These are phyloP conservation scores for Bhutanitis thaidina DNA, from an alignment of 2,888 invertebrate species.

Conservation along the genomic window DNA sequence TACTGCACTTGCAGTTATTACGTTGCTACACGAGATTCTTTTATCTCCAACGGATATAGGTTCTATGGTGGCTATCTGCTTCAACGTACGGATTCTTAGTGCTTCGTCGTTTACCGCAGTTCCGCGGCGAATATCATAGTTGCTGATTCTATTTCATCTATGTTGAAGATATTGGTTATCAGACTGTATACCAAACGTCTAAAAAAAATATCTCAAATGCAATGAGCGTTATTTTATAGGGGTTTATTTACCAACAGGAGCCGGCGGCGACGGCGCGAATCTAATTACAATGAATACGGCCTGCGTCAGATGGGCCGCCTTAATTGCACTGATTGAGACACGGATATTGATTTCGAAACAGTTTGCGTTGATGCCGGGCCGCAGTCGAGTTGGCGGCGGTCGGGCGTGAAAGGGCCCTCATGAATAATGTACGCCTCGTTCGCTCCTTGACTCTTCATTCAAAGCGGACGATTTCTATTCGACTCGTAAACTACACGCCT, in stretches of 20 bases:
- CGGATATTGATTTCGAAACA: slow-evolving; percentile 76
- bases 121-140: too few relatives aligned
- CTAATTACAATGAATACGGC: slow-evolving; percentile 67
- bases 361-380: slow-evolving; percentile 47
- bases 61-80: too few relatives aligned
- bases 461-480: slow-evolving; percentile 78
- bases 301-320: slow-evolving; percentile 53
- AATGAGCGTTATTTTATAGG: background rate
- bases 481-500: slow-evolving; percentile 70
- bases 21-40: too few relatives aligned
- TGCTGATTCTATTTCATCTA: too few relatives aligned
- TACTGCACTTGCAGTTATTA: too few relatives aligned
- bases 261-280: slow-evolving; percentile 54
- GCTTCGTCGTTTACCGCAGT: too few relatives aligned
- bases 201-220: too few relatives aligned
- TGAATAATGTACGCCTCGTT: slow-evolving; percentile 73
- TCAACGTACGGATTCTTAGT: too few relatives aligned
- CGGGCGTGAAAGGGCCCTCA: slow-evolving; percentile 65
- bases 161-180: too few relatives aligned
- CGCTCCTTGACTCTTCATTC: slow-evolving; percentile 76
- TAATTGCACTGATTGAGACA: slow-evolving; percentile 78
- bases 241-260: slow-evolving; percentile 8
- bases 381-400: slow-evolving; percentile 37
- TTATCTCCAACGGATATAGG: too few relatives aligned
- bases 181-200: too few relatives aligned